Evolutionary conservation across 2,888 invertebrate species (phyloP).

Genomic region (Agrochola litura): DNA sequence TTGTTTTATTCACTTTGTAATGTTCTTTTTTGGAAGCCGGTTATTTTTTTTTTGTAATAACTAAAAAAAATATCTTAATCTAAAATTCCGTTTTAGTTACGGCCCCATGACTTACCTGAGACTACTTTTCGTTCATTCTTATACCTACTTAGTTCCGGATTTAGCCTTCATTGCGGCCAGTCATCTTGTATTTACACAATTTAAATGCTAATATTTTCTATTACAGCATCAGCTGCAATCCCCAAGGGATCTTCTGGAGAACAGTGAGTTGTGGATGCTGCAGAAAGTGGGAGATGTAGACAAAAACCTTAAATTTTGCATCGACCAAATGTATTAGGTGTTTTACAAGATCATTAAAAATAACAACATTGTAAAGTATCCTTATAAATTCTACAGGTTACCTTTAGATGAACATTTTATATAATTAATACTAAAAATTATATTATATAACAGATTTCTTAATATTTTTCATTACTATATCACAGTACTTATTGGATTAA

Average conservation of each 20-base stretch:
- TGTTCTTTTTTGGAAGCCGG: background rate
- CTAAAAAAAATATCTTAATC: too few relatives aligned
- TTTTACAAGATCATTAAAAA: slow-evolving; percentile 60
- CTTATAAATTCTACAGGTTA: slow-evolving; percentile 66
- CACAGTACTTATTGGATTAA: slow-evolving; percentile 75
- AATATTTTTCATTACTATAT: slow-evolving; percentile 76
- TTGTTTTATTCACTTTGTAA: too few relatives aligned
- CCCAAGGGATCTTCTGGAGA: slow-evolving; percentile 76
- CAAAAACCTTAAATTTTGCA: slow-evolving; percentile 81
- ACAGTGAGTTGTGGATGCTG: slow-evolving; percentile 79
- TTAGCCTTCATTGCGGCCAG: background rate
- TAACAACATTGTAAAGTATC: slow-evolving; percentile 59
- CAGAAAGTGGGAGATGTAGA: slow-evolving; percentile 80
- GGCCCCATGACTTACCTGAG: background rate
- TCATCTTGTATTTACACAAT: background rate
- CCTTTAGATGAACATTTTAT: slow-evolving; percentile 61
- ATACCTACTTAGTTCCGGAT: background rate
- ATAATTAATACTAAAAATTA: slow-evolving; percentile 63
- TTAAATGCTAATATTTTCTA: slow-evolving; percentile 3
- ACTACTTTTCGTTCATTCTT: too few relatives aligned
- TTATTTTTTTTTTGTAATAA: background rate
- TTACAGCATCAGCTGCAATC: slow-evolving; percentile 76
- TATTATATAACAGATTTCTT: slow-evolving; percentile 67
- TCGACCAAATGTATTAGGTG: slow-evolving; percentile 78
- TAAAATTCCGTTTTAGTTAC: too few relatives aligned